phyloP scores from a whole-genome alignment of 2,888 invertebrate genomes.

The Parnassius apollo region DNA sequence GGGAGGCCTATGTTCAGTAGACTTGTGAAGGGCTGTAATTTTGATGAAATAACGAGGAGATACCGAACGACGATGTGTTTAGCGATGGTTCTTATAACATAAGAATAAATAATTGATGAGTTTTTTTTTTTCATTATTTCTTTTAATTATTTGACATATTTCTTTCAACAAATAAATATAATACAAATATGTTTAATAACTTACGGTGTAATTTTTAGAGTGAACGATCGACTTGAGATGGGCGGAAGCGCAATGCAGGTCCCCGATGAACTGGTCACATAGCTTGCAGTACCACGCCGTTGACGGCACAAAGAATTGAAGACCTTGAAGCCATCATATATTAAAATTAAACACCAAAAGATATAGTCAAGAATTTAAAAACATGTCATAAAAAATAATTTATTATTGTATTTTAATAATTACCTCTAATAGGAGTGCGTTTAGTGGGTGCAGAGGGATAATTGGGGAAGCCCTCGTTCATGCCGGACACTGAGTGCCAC shows the following conservation, averaged over 20 bases:
- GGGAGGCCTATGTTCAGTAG: no score
- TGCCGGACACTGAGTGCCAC: constrained; percentile 85
- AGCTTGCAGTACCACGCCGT: constrained; percentile 95
- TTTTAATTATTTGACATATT: no score
- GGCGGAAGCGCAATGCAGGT: constrained; percentile 92
- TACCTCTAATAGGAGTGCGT: constrained; percentile 91
- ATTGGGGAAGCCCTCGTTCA: constrained; percentile 84
- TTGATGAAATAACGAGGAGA: no score
- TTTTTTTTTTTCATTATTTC: not conserved
- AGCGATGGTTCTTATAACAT: no score
- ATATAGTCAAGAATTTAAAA: not conserved
- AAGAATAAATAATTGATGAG: no score
- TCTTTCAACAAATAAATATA: not conserved
- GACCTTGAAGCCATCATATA: constrained; percentile 72
- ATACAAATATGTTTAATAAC: constrained; percentile 42
- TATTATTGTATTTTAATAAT: constrained; percentile 15
- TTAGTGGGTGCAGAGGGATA: constrained; percentile 87
- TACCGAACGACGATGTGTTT: no score
- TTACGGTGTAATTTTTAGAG: constrained; percentile 90
- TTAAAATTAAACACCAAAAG: not conserved
- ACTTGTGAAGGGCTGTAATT: no score
- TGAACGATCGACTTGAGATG: constrained; percentile 91
- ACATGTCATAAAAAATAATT: not conserved
- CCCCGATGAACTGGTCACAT: constrained; percentile 93
- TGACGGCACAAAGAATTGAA: constrained; percentile 93